Evolutionary conservation across 2,113 vertebrate species (phyloP).

Genomic region (Etheostoma spectabile): DNA sequence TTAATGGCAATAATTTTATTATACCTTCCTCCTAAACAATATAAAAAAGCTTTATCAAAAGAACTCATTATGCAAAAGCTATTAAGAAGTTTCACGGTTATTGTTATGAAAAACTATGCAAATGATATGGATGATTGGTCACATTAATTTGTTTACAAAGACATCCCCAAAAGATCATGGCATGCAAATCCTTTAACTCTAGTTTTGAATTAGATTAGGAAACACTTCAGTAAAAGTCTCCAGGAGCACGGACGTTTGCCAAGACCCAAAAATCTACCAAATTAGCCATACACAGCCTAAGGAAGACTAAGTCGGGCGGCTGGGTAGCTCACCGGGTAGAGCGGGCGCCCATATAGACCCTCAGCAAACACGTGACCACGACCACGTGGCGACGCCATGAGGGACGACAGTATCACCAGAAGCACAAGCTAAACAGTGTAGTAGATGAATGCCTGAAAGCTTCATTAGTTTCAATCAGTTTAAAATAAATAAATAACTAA

Average conservation of each 20-base stretch:
- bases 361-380: too few species aligned
- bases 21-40: background rate
- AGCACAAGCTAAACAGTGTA: too few species aligned
- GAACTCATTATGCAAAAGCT: conserved; percentile 3
- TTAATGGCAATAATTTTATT: background rate
- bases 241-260: background rate
- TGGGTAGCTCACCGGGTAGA: too few species aligned
- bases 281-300: too few species aligned
- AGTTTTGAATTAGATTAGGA: background rate
- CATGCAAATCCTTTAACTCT: background rate
- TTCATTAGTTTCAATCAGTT: too few species aligned
- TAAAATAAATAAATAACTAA: too few species aligned
- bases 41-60: background rate
- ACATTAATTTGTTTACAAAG: conserved; percentile 3
- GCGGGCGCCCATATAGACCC: too few species aligned
- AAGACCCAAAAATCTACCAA: background rate
- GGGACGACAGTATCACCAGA: too few species aligned
- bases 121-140: background rate
- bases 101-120: background rate
- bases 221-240: background rate
- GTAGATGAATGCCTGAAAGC: too few species aligned
- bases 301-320: background rate
- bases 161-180: background rate
- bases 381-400: too few species aligned
- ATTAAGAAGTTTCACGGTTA: background rate